Evolutionary conservation across 2,888 invertebrate genomes (phyloP), one percentile per base, ranked within the genome.

Genomic region (Caenorhabditis sinica): DNA sequence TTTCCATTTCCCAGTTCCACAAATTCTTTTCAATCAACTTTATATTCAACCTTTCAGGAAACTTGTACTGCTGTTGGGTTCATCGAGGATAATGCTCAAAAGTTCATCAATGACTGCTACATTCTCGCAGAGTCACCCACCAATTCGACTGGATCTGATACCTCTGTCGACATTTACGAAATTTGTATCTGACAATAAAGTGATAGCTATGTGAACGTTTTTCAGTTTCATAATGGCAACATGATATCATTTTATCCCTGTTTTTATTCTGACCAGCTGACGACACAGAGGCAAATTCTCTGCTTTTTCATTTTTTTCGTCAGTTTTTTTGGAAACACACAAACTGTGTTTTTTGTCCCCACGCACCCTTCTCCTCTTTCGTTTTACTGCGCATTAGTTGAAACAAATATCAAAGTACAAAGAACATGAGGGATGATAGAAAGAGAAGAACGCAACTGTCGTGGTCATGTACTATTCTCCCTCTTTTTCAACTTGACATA

Each of bases 111-210:
- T 36, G 81, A 81, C 53, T 81, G 81, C 23, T 74, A 49, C 53
- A 68, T 81, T 74, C 74, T 81, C 1, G 74, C 74, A 6, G 61
- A 68, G 11, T 73, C 81, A 2, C 81, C 81, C 2, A n/a, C 33
- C 8, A 69, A 58, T 11, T 81, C 81, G 8, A 51, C 58, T 5
- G 58, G 66, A 20, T 51, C 36, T 17, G 53, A 74, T 49, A 61
- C 28, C 8, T 69, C 73, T 30, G 69, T 74, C 15, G 49, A 73
- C 25, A 81, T 81, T 74, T 81, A 66, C 17, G 73, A 73, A 69
- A 69, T 74, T n/a, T 81, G 81, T 66, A 28, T 80, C n/a, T 80
- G 65, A 80, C 53, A 56, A 79, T 71, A 53, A 79, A 76, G 49
- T 60, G 60, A 40, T 25, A n/a, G 20, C 68, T 33, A 40, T 58